Conservation (phyloP, 2,113 vertebrate genomes). For the Gorilla gorilla region DNA sequence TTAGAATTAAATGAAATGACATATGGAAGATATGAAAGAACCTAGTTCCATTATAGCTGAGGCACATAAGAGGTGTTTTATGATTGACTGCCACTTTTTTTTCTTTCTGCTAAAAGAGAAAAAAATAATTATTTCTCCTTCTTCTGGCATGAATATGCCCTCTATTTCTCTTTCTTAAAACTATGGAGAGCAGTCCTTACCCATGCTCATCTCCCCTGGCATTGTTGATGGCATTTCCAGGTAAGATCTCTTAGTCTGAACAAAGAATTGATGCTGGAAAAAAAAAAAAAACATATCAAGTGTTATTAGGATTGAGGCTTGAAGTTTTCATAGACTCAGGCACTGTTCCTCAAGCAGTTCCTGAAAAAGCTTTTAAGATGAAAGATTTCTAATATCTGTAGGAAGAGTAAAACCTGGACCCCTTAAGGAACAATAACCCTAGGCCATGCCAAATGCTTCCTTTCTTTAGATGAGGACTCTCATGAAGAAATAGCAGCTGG, state of each 20-base stretch:
- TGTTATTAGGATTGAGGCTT: not conserved
- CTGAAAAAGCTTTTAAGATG: slow-evolving; percentile 47
- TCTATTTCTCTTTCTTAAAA: slow-evolving; percentile 35
- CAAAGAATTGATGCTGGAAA: not conserved
- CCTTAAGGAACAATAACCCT: not conserved
- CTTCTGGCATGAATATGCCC: not conserved
- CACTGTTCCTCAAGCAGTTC: not conserved
- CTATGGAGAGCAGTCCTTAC: not conserved
- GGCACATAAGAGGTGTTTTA: not conserved
- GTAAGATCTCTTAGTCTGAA: not conserved
- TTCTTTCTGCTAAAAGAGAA: slow-evolving; percentile 1
- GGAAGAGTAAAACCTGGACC: not conserved
- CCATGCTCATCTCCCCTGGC: too few relatives aligned
- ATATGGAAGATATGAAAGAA: not conserved
- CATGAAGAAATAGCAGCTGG: slow-evolving; percentile 51
- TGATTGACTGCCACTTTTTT: not conserved
- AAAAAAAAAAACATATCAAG: not conserved
- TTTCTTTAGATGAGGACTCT: not conserved
- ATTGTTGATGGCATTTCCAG: not conserved
- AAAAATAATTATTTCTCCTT: not conserved
- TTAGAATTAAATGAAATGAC: slow-evolving; percentile 50
- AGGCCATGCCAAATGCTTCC: not conserved
- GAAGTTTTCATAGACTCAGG: not conserved
- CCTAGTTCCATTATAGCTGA: not conserved
- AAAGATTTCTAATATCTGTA: slow-evolving; percentile 36